Evolutionary conservation across 2,888 invertebrate species (phyloP).

Genomic region (Calephelis perditalis): DNA sequence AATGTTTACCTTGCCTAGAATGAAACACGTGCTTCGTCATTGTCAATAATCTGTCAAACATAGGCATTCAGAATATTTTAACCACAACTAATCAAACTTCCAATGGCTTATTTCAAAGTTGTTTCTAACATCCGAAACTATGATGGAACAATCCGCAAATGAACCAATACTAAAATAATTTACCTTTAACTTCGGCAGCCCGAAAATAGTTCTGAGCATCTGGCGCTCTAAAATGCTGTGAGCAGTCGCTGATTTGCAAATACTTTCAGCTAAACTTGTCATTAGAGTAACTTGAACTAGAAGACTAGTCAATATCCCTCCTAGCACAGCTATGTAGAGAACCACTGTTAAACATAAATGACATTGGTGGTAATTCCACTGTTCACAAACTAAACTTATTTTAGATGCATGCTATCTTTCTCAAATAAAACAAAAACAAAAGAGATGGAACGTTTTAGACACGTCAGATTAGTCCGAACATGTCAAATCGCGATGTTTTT

Average conservation of each 20-base stretch:
- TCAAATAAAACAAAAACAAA: too few species aligned
- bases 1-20: too few species aligned
- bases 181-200: constrained; percentile 56
- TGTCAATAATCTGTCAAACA: too few species aligned
- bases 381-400: too few species aligned
- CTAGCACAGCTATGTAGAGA: constrained; percentile 51
- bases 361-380: too few species aligned
- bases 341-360: constrained; percentile 45
- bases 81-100: neutral
- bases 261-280: constrained; percentile 37
- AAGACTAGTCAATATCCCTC: constrained; percentile 49
- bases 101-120: neutral
- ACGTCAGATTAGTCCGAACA: too few species aligned
- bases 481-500: too few species aligned
- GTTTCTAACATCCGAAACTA: constrained; percentile 1
- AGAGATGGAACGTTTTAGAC: too few species aligned
- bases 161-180: constrained; percentile 12
- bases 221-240: constrained; percentile 43
- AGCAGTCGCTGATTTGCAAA: constrained; percentile 42
- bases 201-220: constrained; percentile 48
- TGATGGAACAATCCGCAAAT: constrained; percentile 6
- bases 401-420: too few species aligned
- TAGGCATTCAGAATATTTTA: too few species aligned
- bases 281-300: constrained; percentile 50
- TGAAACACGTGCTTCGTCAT: too few species aligned